Conservation (phyloP, 2,888 invertebrate genomes). For the Lamellibrachia columna region DNA sequence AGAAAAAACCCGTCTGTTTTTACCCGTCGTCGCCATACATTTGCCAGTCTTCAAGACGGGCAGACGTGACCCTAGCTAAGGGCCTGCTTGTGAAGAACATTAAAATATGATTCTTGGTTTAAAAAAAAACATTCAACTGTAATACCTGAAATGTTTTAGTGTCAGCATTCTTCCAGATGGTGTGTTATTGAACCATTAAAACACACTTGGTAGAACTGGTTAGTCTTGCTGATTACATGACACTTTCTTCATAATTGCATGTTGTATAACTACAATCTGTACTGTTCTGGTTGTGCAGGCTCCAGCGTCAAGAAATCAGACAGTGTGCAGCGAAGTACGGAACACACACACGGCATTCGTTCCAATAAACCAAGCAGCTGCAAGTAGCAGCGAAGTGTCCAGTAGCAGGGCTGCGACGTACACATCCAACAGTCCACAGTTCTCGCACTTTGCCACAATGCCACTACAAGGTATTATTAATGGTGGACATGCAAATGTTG, state of each 20-base stretch:
- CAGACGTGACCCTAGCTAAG: too few species aligned
- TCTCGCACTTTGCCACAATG: neutral
- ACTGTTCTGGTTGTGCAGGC: neutral
- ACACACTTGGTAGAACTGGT: too few species aligned
- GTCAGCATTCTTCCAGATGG: too few species aligned
- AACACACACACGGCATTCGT: neutral
- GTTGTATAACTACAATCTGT: too few species aligned
- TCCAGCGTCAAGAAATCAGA: neutral
- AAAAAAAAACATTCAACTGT: too few species aligned
- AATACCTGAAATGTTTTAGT: too few species aligned
- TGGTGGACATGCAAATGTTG: neutral
- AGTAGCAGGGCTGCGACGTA: neutral
- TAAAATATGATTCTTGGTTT: too few species aligned
- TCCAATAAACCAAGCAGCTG: neutral
- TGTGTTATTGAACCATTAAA: too few species aligned
- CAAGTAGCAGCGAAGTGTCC: neutral
- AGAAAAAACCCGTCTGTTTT: too few species aligned
- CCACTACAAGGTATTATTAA: neutral
- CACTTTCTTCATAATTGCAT: neutral
- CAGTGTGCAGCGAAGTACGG: constrained; percentile 1
- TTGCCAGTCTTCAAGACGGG: too few species aligned
- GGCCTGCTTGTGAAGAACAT: too few species aligned
- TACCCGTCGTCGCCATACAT: too few species aligned
- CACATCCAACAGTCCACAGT: neutral
- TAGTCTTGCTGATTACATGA: neutral